These are phyloP conservation scores for Pelecanus crispus DNA, from an alignment of 2,113 vertebrate genomes.

Conservation along the genomic window DNA sequence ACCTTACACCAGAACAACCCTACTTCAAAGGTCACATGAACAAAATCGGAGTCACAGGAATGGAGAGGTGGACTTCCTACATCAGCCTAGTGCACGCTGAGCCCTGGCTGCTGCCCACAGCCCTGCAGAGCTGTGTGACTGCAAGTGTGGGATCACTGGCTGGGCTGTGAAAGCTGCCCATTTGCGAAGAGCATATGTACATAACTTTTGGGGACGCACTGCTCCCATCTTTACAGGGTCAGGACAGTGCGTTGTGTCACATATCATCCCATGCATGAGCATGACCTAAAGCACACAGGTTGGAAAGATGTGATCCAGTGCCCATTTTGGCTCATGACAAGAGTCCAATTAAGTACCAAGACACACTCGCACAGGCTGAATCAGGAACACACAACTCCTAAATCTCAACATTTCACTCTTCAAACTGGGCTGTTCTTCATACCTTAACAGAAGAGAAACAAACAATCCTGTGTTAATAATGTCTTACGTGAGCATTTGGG, in stretches of 20 bases:
- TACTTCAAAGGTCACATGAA: background rate
- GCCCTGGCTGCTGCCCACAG: background rate
- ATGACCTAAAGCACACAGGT: background rate
- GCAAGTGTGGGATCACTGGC: background rate
- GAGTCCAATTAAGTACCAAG: background rate
- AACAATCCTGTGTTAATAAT: background rate
- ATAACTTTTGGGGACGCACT: background rate
- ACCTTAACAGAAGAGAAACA: background rate
- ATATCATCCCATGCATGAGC: background rate
- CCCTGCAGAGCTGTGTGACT: background rate
- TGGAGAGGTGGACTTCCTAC: background rate
- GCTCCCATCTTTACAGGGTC: background rate
- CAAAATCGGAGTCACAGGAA: background rate
- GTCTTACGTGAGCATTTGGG: background rate
- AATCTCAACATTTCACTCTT: background rate
- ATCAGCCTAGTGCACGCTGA: fast-evolving
- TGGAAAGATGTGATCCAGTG: background rate
- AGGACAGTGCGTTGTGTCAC: background rate
- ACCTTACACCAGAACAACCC: background rate
- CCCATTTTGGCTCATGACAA: fast-evolving
- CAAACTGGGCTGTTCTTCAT: background rate
- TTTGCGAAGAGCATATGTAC: background rate
- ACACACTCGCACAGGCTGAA: background rate
- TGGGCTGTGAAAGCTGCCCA: background rate
- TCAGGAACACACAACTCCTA: background rate